A percentile compares a stretch with the other conserved stretches of the same genome.
Conservation (phyloP, 2,888 invertebrate species). For the Sceliomorpha sp. region DNA sequence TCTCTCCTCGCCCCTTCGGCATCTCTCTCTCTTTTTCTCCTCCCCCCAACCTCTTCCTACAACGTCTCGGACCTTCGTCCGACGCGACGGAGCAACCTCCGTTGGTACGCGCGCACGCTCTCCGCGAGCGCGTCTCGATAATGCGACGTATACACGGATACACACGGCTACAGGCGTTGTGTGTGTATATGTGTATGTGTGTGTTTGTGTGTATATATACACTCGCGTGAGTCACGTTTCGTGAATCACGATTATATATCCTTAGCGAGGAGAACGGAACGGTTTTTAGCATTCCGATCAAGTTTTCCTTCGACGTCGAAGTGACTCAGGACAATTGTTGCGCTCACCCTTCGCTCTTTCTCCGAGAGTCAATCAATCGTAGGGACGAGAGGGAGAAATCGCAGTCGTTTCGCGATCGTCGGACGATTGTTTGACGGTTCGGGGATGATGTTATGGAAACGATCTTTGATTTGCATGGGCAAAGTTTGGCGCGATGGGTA, state of each 20-base stretch:
- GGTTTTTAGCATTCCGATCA: slow-evolving; percentile 56
- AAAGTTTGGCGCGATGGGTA: too few species aligned
- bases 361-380: not conserved
- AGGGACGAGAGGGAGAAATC: not conserved
- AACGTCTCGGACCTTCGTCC: slow-evolving; percentile 22
- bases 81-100: slow-evolving; percentile 29
- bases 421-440: too few species aligned
- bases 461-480: too few species aligned
- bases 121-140: slow-evolving; percentile 49
- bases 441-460: too few species aligned
- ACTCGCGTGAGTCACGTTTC: slow-evolving; percentile 55
- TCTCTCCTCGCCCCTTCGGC: slow-evolving; percentile 55
- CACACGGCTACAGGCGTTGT: too few species aligned
- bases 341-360: slow-evolving; percentile 7
- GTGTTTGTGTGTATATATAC: too few species aligned
- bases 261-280: slow-evolving; percentile 59
- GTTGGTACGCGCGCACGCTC: too few species aligned
- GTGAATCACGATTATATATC: slow-evolving; percentile 61
- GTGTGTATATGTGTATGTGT: too few species aligned
- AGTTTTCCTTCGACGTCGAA: slow-evolving; percentile 39
- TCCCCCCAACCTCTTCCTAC: slow-evolving; percentile 40
- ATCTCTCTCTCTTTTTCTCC: slow-evolving; percentile 45
- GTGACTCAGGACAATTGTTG: slow-evolving; percentile 28
- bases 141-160: slow-evolving; percentile 48
- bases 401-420: too few species aligned